Evolutionary conservation across 2,113 vertebrate genomes (phyloP).

Genomic region (Etheostoma cragini): DNA sequence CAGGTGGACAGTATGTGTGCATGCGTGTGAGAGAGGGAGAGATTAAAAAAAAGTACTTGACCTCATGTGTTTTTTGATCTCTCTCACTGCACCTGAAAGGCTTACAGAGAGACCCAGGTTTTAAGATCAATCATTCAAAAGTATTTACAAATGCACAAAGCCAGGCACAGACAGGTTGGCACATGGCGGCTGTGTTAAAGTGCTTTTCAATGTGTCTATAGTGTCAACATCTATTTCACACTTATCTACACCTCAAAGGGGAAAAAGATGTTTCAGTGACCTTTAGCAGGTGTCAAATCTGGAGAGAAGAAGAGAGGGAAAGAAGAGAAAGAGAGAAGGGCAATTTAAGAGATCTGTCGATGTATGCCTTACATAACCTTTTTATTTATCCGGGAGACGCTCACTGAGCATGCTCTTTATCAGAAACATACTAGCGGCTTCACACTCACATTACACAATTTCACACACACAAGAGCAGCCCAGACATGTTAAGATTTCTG

Average conservation of each 20-base stretch:
- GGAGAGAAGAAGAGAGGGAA: conserved; percentile 56
- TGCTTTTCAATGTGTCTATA: conserved; percentile 79
- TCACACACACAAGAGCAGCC: conserved; percentile 41
- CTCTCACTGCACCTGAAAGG: conserved; percentile 57
- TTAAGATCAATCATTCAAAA: conserved; percentile 80
- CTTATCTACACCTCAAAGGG: conserved; percentile 81
- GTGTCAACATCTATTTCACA: conserved; percentile 84
- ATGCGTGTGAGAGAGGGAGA: conserved; percentile 17
- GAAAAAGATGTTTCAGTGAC: conserved; percentile 76
- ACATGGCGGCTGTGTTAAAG: conserved; percentile 76
- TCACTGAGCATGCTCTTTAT: conserved; percentile 64
- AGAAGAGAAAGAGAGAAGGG: conserved; percentile 42
- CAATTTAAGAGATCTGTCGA: conserved; percentile 66
- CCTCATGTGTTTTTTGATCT: conserved; percentile 55
- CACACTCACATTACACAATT: conserved; percentile 44
- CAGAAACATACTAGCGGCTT: conserved; percentile 55
- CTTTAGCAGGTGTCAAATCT: conserved; percentile 78
- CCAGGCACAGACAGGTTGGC: conserved; percentile 73
- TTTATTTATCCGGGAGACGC: conserved; percentile 66
- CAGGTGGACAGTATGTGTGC: conserved; percentile 37
- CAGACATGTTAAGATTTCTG: conserved; percentile 39
- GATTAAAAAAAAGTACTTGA: background rate
- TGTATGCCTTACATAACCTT: conserved; percentile 72
- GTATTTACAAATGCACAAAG: conserved; percentile 83
- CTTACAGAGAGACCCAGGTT: conserved; percentile 52